Evolutionary conservation across 2,113 vertebrate species (phyloP), one percentile per base, ranked within the genome.

Genomic region (Trematocara zebra): DNA sequence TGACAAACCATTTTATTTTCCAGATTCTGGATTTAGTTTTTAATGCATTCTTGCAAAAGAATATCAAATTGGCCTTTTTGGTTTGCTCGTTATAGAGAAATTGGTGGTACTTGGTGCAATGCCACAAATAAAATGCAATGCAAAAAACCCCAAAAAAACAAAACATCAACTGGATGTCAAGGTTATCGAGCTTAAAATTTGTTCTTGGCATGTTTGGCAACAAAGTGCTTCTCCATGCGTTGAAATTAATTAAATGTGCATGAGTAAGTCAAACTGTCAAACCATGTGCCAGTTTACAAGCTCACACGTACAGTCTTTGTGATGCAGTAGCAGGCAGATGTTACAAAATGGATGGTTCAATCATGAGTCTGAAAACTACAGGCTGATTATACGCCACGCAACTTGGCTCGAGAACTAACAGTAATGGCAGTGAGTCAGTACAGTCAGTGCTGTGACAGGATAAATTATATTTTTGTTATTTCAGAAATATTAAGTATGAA

Each of bases 261-360:
- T 57, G 54, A 57, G 54, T 3, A 57, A 3, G 56, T 57, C 18
- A 64, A 64, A 20, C 59, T n/a, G 4, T 64, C 18, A 37, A n/a
- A 64, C 59, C 33, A 64, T 64, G 10, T 64, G 59, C 59, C 59
- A 64, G 69, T 23, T 67, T 49, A 40, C n/a, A 9, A 37, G 31
- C 28, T 64, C 33, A 78, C 26, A 76, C 17, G 0, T 51, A 61
- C 26, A 37, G 87, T 61, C 2, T 4, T 79, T 18, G 23, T 51
- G 87, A 80, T 53, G 56, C 3, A 1, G 89, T 81, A 82, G 81
- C 61, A 6, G 84, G 44, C 80, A 91, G 85, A 92, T 88, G 89
- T 76, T 89, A 64, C 79, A 87, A 85, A 91, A 83, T 31, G 23
- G 87, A 90, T 78, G 83, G 49, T 85, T 88, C 86, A 52, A 56